A percentile compares a stretch with the other conserved stretches of the same genome.
phyloP scores from a whole-genome alignment of 2,888 invertebrate genomes.

The Cheilosia urbana region DNA sequence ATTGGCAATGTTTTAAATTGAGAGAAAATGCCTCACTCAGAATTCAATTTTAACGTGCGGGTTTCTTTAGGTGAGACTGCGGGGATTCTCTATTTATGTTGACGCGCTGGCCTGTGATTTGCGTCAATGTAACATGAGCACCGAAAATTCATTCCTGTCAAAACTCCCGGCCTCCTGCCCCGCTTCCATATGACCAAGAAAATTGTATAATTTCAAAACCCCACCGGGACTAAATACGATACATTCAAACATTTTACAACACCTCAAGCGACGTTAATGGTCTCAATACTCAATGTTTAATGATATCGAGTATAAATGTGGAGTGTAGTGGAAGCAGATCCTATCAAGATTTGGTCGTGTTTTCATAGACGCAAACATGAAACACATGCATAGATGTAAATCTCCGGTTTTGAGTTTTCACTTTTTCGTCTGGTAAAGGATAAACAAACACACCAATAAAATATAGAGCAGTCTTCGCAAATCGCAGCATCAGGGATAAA shows the following conservation, averaged over 20 bases:
- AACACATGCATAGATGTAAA: slow-evolving; percentile 31
- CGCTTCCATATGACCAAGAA: slow-evolving; percentile 2
- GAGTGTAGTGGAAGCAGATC: neutral
- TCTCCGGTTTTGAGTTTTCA: slow-evolving; percentile 44
- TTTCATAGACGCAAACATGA: slow-evolving; percentile 48
- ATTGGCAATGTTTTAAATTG: neutral
- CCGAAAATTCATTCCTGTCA: slow-evolving; percentile 2
- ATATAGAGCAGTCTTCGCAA: slow-evolving; percentile 53
- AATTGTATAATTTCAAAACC: slow-evolving; percentile 40
- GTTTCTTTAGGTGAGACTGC: neutral
- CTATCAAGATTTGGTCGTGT: slow-evolving; percentile 15
- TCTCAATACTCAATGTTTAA: slow-evolving; percentile 54
- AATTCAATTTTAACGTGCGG: slow-evolving; percentile 8
- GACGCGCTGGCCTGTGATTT: neutral
- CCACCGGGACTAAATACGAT: slow-evolving; percentile 28
- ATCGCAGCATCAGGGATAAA: slow-evolving; percentile 54
- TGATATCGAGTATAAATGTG: slow-evolving; percentile 21
- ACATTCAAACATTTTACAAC: slow-evolving; percentile 19
- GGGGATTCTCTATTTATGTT: neutral
- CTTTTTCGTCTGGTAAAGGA: slow-evolving; percentile 41
- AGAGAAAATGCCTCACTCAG: slow-evolving; percentile 19
- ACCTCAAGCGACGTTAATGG: slow-evolving; percentile 31
- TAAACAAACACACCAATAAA: slow-evolving; percentile 57
- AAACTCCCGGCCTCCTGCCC: neutral
- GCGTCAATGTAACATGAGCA: slow-evolving; percentile 3